A percentile compares a stretch with the other conserved stretches of the same genome.
phyloP scores from a whole-genome alignment of 2,797 vertebrate species.

The Clarias platycephalus region DNA sequence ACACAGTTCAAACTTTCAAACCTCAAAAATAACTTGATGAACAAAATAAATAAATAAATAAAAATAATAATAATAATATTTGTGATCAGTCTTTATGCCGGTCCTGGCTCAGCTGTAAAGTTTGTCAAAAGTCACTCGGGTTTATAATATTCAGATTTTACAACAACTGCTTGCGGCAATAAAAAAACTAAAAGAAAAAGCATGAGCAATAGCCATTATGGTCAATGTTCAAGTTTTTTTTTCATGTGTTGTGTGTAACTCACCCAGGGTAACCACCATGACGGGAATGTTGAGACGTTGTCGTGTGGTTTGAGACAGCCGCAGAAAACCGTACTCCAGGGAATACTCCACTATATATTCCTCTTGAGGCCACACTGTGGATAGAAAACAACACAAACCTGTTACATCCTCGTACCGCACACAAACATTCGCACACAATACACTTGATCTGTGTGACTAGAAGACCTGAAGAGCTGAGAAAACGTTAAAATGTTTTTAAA shows the following conservation, averaged over 20 bases:
- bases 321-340: slow-evolving; percentile 91
- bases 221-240: not conserved
- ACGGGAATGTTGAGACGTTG: slow-evolving; percentile 95
- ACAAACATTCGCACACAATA: not conserved
- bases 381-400: slow-evolving; percentile 33
- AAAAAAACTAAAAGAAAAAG: not conserved
- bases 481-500: not conserved
- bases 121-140: not conserved
- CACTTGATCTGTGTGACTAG: not conserved
- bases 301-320: slow-evolving; percentile 89
- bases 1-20: no score
- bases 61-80: not conserved
- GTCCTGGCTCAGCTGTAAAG: not conserved
- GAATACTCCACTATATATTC: slow-evolving; percentile 98
- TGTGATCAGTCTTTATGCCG: not conserved
- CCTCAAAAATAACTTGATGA: not conserved
- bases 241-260: slow-evolving; percentile 53
- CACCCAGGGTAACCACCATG: slow-evolving; percentile 96
- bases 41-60: no score
- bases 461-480: not conserved
- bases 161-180: not conserved
- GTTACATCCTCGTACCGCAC: slow-evolving; percentile 13
- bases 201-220: not conserved
- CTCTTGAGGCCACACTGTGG: slow-evolving; percentile 90
- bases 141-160: not conserved